A percentile compares a stretch with the other conserved stretches of the same genome.
Evolutionary conservation across 2,888 invertebrate species (phyloP).

Genomic region (Cosmorhoe ocellata): DNA sequence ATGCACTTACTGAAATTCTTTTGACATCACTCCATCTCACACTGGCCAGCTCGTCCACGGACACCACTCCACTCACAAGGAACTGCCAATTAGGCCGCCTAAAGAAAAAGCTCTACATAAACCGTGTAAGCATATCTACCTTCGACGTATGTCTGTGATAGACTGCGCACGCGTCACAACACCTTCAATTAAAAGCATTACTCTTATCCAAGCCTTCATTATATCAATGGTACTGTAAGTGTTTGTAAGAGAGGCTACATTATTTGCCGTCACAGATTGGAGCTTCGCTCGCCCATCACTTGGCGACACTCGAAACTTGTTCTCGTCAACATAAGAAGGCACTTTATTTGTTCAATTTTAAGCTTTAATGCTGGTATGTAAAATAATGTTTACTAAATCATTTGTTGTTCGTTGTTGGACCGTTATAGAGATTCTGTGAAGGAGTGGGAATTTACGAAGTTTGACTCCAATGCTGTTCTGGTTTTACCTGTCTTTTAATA

Average conservation of each 20-base stretch:
- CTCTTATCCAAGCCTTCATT: slow-evolving; percentile 68
- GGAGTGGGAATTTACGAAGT: slow-evolving; percentile 17
- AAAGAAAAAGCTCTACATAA: slow-evolving; percentile 14
- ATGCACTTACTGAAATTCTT: background rate
- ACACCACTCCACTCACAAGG: slow-evolving; percentile 5
- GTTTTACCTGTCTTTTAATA: background rate
- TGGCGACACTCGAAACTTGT: slow-evolving; percentile 45
- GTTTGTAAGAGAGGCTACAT: slow-evolving; percentile 61
- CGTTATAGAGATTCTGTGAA: slow-evolving; percentile 35
- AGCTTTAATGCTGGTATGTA: slow-evolving; percentile 27
- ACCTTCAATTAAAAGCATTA: slow-evolving; percentile 71
- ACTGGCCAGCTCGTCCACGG: background rate
- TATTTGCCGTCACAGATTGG: slow-evolving; percentile 70
- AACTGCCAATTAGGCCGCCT: slow-evolving; percentile 15
- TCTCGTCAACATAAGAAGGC: slow-evolving; percentile 26
- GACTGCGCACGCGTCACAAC: slow-evolving; percentile 28
- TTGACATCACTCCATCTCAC: background rate
- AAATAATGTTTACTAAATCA: slow-evolving; percentile 27
- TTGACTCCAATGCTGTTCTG: background rate
- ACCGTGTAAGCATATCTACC: slow-evolving; percentile 17
- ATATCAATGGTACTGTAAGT: slow-evolving; percentile 66
- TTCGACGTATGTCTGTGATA: slow-evolving; percentile 15
- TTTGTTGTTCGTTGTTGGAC: slow-evolving; percentile 24
- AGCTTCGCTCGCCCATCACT: slow-evolving; percentile 52
- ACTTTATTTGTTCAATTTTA: slow-evolving; percentile 24